Evolutionary conservation across 1,140 invertebrate species (phyloP).

Genomic region (Tetraneura akinire): DNA sequence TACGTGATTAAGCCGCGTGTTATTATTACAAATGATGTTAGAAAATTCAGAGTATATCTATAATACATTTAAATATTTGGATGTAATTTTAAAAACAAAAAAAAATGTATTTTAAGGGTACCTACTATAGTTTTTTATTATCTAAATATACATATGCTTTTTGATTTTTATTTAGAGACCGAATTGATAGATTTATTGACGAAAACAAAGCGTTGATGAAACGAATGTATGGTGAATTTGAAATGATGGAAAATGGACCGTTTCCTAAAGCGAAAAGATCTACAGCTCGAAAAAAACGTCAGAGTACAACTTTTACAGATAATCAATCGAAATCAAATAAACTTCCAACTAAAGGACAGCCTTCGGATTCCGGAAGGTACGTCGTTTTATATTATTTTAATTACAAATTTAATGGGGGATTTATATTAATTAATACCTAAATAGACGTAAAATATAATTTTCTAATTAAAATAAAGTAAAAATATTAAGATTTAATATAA

Average conservation of each 20-base stretch:
- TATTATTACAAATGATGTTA: too few relatives aligned
- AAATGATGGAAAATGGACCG: conserved; percentile 64
- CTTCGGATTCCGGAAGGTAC: conserved; percentile 46
- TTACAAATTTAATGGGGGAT: too few relatives aligned
- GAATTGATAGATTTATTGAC: conserved; percentile 87
- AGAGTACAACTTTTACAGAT: conserved; percentile 16
- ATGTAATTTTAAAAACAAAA: too few relatives aligned
- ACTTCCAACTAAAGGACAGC: conserved; percentile 18
- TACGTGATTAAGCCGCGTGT: too few relatives aligned
- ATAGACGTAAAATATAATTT: too few relatives aligned
- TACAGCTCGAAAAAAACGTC: conserved; percentile 40
- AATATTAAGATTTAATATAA: too few relatives aligned
- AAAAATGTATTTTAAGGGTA: background rate
- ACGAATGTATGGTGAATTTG: conserved; percentile 88
- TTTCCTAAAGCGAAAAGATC: conserved; percentile 48
- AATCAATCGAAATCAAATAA: conserved; percentile 39
- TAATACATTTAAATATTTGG: too few relatives aligned
- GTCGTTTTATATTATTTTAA: too few relatives aligned
- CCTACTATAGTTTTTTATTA: too few relatives aligned
- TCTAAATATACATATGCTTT: background rate
- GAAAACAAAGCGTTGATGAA: conserved; percentile 91
- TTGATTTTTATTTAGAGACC: conserved; percentile 67
- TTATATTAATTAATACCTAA: too few relatives aligned
- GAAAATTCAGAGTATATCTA: too few relatives aligned
- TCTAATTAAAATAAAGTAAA: too few relatives aligned